Conservation (phyloP, 2,797 vertebrate genomes). For the Galaxias olidus region DNA sequence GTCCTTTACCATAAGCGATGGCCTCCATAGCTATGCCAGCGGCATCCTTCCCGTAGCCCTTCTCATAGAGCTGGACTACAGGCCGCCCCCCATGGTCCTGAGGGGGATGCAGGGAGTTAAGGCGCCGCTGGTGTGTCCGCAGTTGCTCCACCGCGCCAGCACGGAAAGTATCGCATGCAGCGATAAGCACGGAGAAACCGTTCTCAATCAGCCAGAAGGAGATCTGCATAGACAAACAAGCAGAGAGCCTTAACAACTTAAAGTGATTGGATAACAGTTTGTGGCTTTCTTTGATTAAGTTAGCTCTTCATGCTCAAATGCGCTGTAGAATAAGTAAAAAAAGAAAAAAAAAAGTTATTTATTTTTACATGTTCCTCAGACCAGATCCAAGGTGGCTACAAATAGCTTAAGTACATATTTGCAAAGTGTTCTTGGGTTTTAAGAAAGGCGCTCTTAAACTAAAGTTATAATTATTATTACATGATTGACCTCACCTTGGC, state of each 20-base stretch:
- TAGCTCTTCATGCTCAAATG: no score
- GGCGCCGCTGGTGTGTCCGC: constrained; percentile 91
- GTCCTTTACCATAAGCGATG: constrained; percentile 85
- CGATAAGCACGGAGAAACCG: constrained; percentile 93
- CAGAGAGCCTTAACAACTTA: no score
- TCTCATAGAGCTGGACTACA: constrained; percentile 95
- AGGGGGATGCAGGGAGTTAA: constrained; percentile 89
- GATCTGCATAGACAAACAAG: constrained; percentile 75
- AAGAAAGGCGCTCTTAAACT: neutral
- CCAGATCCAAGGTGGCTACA: no score
- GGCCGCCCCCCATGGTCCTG: constrained; percentile 82
- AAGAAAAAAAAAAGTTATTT: no score
- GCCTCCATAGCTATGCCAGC: constrained; percentile 99
- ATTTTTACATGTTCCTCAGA: no score
- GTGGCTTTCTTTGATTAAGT: no score
- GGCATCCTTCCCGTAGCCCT: constrained; percentile 96
- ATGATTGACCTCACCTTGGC: constrained; percentile 83
- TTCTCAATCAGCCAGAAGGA: constrained; percentile 98
- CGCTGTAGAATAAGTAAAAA: no score
- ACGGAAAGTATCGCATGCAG: constrained; percentile 95
- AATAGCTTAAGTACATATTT: no score
- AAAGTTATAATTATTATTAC: neutral
- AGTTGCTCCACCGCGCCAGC: constrained; percentile 97
- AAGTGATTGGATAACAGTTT: no score
- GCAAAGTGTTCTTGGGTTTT: no score